These are phyloP conservation scores for Zeugodacus cucurbitae DNA, from an alignment of 1,140 invertebrate species.

Conservation along the genomic window DNA sequence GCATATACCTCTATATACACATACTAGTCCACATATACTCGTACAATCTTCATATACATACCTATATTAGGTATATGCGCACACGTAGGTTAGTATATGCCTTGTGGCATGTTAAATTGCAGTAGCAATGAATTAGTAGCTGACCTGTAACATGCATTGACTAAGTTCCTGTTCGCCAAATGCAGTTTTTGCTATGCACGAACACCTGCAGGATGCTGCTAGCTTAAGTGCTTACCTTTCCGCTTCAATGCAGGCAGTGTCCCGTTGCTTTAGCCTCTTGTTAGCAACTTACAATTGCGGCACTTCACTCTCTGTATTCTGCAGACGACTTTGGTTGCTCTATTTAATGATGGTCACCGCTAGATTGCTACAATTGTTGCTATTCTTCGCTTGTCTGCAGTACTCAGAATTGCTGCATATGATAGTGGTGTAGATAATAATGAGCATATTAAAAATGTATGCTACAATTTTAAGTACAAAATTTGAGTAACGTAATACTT, in stretches of 20 bases:
- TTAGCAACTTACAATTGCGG: neutral
- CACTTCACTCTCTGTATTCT: neutral
- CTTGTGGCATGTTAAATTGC: conserved; percentile 20
- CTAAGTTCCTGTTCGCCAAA: neutral
- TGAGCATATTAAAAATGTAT: conserved; percentile 4
- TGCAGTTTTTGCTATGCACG: conserved; percentile 30
- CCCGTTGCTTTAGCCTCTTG: neutral
- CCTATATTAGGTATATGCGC: neutral
- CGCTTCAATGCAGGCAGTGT: neutral
- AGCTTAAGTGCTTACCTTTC: conserved; percentile 21
- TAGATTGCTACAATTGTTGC: neutral
- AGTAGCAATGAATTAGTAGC: conserved; percentile 26
- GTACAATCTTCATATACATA: neutral
- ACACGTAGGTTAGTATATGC: neutral
- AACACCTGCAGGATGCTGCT: neutral
- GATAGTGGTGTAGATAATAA: neutral
- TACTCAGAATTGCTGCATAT: neutral
- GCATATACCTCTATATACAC: neutral
- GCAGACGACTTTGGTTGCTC: neutral
- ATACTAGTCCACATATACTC: neutral
- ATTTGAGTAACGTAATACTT: neutral
- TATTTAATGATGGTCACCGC: neutral
- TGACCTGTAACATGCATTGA: conserved; percentile 16
- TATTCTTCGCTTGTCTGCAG: neutral
- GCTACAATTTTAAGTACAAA: neutral